These are phyloP conservation scores for Aphelinus certus DNA, from an alignment of 1,140 invertebrate species.

Conservation along the genomic window DNA sequence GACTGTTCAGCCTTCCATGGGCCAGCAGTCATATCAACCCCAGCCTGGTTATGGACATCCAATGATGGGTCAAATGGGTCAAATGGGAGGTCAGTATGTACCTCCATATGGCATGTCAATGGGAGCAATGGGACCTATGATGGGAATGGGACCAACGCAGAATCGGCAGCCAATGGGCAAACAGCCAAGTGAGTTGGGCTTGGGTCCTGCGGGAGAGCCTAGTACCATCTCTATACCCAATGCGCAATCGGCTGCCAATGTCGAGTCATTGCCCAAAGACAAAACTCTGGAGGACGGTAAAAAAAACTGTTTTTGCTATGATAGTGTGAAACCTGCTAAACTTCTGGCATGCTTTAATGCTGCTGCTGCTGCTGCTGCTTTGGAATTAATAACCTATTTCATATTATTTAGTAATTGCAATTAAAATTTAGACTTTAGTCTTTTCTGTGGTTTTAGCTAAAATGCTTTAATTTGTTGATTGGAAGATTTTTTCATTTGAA, in stretches of 20 bases:
- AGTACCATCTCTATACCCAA: conserved; percentile 61
- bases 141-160: conserved; percentile 63
- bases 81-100: conserved; percentile 66
- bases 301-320: conserved; percentile 62
- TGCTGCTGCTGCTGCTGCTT: conserved; percentile 43
- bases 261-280: conserved; percentile 71
- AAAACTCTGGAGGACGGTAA: conserved; percentile 74
- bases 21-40: conserved; percentile 65
- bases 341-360: conserved; percentile 51
- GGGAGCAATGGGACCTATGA: conserved; percentile 71
- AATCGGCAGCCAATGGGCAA: conserved; percentile 68
- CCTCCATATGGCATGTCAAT: conserved; percentile 63
- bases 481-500: too few relatives aligned
- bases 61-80: conserved; percentile 67
- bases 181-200: conserved; percentile 81
- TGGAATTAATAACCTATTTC: background rate
- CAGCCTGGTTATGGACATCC: conserved; percentile 66
- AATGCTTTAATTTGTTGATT: too few relatives aligned
- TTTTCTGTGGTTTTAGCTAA: too few relatives aligned
- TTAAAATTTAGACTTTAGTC: background rate
- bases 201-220: conserved; percentile 66
- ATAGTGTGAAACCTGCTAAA: conserved; percentile 50
- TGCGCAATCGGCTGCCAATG: conserved; percentile 60
- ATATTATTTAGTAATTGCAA: background rate
- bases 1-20: conserved; percentile 75